Conservation (phyloP, 1,140 invertebrate species). For the Drosophila seguyi region DNA sequence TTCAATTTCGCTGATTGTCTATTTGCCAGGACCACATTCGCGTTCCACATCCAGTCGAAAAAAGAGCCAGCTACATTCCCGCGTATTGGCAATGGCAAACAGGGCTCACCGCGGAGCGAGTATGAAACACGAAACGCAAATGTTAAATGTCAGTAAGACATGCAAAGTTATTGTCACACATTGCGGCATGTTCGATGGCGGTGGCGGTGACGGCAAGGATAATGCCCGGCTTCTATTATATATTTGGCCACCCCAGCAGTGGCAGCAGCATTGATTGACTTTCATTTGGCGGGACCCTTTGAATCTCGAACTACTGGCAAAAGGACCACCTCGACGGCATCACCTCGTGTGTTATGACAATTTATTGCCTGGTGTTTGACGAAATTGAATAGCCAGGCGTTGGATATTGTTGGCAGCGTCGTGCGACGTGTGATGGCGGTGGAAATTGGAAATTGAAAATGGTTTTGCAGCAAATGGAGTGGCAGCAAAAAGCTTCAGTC, state of each 20-base stretch:
- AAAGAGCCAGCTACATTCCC: conserved; percentile 40
- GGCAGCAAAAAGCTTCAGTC: conserved; percentile 18
- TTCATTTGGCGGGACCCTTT: conserved; percentile 30
- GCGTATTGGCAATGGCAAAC: conserved; percentile 33
- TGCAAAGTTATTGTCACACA: conserved; percentile 79
- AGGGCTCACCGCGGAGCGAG: conserved; percentile 20
- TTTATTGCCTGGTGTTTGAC: conserved; percentile 76
- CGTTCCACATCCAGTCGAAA: conserved; percentile 15
- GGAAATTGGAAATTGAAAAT: conserved; percentile 68
- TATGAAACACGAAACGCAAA: conserved; percentile 78
- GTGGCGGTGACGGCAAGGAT: conserved; percentile 43
- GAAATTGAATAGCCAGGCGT: conserved; percentile 69
- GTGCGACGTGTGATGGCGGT: conserved; percentile 31
- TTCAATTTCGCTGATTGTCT: conserved; percentile 72
- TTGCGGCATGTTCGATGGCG: conserved; percentile 58
- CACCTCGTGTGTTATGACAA: conserved; percentile 62
- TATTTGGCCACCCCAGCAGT: conserved; percentile 21
- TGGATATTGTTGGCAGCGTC: conserved; percentile 24
- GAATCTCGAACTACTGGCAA: conserved; percentile 26
- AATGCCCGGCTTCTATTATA: conserved; percentile 35
- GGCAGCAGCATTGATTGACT: conserved; percentile 43
- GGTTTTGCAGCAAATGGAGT: conserved; percentile 42
- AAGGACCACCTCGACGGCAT: conserved; percentile 17
- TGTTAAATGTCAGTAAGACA: conserved; percentile 81
- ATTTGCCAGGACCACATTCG: conserved; percentile 45